Percentiles rank a stretch among this genome's conserved stretches.
Conservation (phyloP, 2,113 vertebrate species). For the Chionis minor region DNA sequence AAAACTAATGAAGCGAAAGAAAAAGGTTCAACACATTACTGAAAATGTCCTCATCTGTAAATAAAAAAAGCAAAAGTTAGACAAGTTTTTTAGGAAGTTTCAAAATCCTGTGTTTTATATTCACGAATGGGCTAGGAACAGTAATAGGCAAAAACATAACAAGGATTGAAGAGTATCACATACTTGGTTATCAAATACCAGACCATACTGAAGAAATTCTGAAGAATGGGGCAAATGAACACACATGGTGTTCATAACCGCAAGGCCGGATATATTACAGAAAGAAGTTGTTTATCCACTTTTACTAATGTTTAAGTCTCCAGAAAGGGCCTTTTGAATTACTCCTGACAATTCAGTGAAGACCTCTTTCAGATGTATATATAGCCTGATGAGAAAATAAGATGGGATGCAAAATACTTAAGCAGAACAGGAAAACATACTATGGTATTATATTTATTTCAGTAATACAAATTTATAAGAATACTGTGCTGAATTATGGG, state of each 20-base stretch:
- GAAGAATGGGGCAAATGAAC: neutral
- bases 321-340: neutral
- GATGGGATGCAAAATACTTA: neutral
- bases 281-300: neutral
- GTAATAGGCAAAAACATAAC: neutral
- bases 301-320: neutral
- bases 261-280: neutral
- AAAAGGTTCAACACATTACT: neutral
- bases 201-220: neutral
- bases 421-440: neutral
- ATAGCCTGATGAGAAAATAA: neutral
- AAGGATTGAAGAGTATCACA: neutral
- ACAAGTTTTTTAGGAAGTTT: neutral
- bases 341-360: neutral
- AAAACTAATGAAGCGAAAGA: neutral
- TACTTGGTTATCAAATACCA: neutral
- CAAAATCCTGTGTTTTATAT: neutral
- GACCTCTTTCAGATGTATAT: neutral
- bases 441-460: neutral
- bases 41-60: neutral
- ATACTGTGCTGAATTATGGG: neutral
- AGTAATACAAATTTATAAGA: neutral
- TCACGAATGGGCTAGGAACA: neutral
- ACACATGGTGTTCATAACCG: neutral
- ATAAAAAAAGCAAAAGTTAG: neutral